Base-by-base conservation (phyloP, 2,797 vertebrate genomes). In the Psittacula derbiana region DNA sequence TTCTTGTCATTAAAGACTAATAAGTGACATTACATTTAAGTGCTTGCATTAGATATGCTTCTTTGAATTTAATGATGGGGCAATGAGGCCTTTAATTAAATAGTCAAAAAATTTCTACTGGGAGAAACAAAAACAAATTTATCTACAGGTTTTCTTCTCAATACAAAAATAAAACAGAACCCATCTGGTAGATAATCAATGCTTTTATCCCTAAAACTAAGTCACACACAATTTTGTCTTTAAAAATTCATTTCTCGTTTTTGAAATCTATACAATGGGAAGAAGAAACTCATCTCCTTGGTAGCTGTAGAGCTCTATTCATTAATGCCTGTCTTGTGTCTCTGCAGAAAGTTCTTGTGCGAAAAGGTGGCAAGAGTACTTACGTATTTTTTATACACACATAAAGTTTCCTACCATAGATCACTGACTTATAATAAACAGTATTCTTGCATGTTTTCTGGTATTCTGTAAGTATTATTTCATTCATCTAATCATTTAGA, bases 81-180 rank as follows among this genome's bases (percentile, higher is more conserved):
- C 98, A 98, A 98, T 98, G 98, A 98, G 98, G 98, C 98, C 97
- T 98, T 98, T 98, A 98, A 98, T 98, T 98, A 98, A 98, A 98
- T 97, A 97, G 98, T 97, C 97, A 97, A 97, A 97, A 98, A 98
- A 95, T 96, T 98, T 98, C 98, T 97, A 94, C 92, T 81, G 97
- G 97, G 98, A 98, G 98, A 98, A 98, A 98, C 97, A 98, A 98
- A 96, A 98, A 97, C 96, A 98, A 98, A 97, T 98, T 97, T 95
- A 96, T 98, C 96, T 96, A 60, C 93, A 62, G 94, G 81, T 96
- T 96, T 96, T 75, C 43, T 64, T 81, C 70, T 43, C 41, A 21
- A 30, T 43, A 23, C 46, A 40, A 96, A 97, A 96, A 92, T 96
- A 93, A 95, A 96, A 58, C 67, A 80, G 87, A 50, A 74, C 94